Conservation (phyloP, 2,797 vertebrate genomes). For the Gouania willdenowi region DNA sequence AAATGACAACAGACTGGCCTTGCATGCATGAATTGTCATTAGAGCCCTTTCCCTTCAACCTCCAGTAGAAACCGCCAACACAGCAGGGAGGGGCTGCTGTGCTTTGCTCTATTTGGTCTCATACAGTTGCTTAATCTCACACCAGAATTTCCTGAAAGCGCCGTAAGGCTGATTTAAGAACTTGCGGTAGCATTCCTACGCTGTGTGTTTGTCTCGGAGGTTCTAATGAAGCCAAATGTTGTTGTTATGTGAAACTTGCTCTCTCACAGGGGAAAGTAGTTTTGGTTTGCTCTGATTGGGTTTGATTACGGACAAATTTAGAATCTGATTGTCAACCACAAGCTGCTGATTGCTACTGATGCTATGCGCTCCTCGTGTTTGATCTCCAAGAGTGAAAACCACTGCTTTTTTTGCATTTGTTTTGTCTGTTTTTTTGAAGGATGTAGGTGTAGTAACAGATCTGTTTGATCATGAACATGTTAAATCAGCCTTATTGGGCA, state of each 20-base stretch:
- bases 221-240: slow-evolving; percentile 24
- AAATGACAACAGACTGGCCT: slow-evolving; percentile 60
- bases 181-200: slow-evolving; percentile 1
- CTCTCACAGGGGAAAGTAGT: background rate
- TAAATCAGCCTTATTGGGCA: slow-evolving; percentile 4
- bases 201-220: background rate
- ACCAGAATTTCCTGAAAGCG: slow-evolving; percentile 11
- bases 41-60: slow-evolving; percentile 32
- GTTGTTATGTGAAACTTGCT: slow-evolving; percentile 12
- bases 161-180: slow-evolving; percentile 8
- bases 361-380: slow-evolving; percentile 17
- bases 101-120: slow-evolving; percentile 19
- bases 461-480: too few relatives aligned
- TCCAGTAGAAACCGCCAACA: slow-evolving; percentile 43
- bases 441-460: slow-evolving; percentile 1
- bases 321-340: slow-evolving; percentile 6
- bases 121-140: slow-evolving; percentile 24
- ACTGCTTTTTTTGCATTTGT: too few relatives aligned
- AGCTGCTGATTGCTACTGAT: slow-evolving; percentile 21
- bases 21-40: slow-evolving; percentile 52
- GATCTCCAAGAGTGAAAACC: too few relatives aligned
- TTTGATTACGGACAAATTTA: slow-evolving; percentile 16
- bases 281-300: slow-evolving; percentile 24
- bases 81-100: slow-evolving; percentile 18
- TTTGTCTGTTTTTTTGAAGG: too few relatives aligned